Evolutionary conservation across 2,888 invertebrate genomes (phyloP), one percentile per base, ranked within the genome.

Genomic region (Melitaea athalia): DNA sequence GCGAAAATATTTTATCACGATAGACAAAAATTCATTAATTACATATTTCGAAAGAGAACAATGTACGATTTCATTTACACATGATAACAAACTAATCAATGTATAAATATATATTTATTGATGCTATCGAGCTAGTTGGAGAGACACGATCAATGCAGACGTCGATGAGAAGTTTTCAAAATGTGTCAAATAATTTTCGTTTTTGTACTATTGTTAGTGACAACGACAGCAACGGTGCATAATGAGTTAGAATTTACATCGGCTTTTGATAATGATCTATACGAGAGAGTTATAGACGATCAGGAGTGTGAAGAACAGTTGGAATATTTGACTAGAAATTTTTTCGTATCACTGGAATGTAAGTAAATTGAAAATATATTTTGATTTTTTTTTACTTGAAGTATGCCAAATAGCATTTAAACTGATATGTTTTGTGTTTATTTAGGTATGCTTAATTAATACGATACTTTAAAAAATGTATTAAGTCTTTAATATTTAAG

Each of bases 251-350:
- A 31, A 38, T 45, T 57, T 38, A 61, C 62, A n/a, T 68, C 63
- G 77, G 82, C 77, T 0, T 86, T 82, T 70, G 82, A 87, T 24
- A 61, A 78, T 47, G 77, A 81, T 10, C 71, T 86, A 38, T 85
- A 85, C 60, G 74, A 82, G 33, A 78, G 75, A 74, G 85, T 82
- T 6, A 67, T 87, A n/a, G 76, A 87, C 72, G 55, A 78, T 0
- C 75, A 68, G 0, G 63, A 77, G 66, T 87, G 86, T 74, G 53
- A 76, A 10, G 57, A 68, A 1, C 86, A 85, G 67, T 59, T 86
- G 62, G 6, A 24, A 17, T 24, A 12, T 24, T 24, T 52, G 52
- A 11, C 11, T 5, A 52, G 24, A 24, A 52, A 52, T 11, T 24
- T 24, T 5, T 24, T 3, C 5, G 12, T 52, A 1, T 12, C 24